Base-by-base conservation (phyloP, 2,888 invertebrate genomes). In the Bhutanitis thaidina region DNA sequence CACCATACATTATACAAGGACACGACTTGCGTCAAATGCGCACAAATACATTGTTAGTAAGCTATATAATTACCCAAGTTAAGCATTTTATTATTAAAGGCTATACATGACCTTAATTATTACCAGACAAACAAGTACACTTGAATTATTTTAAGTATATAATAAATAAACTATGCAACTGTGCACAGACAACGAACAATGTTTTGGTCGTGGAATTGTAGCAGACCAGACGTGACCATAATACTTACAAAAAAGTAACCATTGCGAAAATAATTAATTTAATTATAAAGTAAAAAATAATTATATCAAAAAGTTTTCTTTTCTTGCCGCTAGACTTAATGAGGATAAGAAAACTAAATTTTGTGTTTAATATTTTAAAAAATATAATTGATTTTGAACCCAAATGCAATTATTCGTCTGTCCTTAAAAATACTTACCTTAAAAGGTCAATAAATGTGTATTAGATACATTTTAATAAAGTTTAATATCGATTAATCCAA, bases 1-100 rank as follows among this genome's bases (percentile, higher is more conserved):
- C 14, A 30, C 32, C 25, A 39, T 32, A 47, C 20, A 47, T 34
- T 40, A 40, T 32, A 46, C 9, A 12, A 4, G 9, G 2, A 29
- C 16, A 16, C 15, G 12, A 15, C 16, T 15, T 30, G 29, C 27
- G 12, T 32, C 30, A 38, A 34, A 38, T 30, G 47, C 47, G 32
- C 47, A 48, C 49, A 51, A 41, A 41, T 41, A 51, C 43, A 25
- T 46, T 49, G 51, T 54, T 51, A 54, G 40, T 48, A 54, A 54
- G 51, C 51, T 35, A 44, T 43, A 40, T 27, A 49, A 14, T 48
- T 10, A 48, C 41, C 46, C 41, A 43, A 10, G n/a, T 32, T 20
- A 52, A 46, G 52, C 52, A 16, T 5, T 20, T 20, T 41, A 46
- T 51, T 51, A 52, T 37, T 52, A 15, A 52, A 43, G 43, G 34